A percentile compares a stretch with the other conserved stretches of the same genome.
Conservation (phyloP, 2,113 vertebrate genomes). For the Bubo bubo region DNA sequence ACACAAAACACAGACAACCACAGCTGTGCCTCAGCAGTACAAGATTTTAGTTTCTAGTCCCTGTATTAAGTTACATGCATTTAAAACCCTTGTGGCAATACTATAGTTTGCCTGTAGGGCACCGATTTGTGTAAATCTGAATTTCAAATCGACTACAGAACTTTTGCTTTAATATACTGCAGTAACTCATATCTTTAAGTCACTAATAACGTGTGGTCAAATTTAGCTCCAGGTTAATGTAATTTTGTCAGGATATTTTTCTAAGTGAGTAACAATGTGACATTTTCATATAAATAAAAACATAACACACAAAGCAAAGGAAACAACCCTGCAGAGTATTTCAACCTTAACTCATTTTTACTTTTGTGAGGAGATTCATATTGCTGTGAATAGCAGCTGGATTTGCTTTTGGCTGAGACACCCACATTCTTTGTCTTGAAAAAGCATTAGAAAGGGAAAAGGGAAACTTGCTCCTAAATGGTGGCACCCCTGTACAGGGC, state of each 20-base stretch:
- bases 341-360: neutral
- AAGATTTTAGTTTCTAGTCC: neutral
- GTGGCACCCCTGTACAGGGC: neutral
- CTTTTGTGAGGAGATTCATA: neutral
- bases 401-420: neutral
- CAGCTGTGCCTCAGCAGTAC: neutral
- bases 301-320: accelerated
- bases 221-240: neutral
- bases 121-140: neutral
- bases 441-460: neutral
- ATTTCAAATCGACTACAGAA: neutral
- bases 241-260: neutral
- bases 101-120: neutral
- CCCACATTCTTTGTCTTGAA: too few species aligned
- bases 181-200: neutral
- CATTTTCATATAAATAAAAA: neutral
- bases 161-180: neutral
- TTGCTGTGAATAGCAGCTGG: neutral
- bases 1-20: neutral
- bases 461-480: neutral
- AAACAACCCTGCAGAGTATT: neutral
- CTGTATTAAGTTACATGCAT: neutral
- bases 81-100: neutral
- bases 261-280: neutral
- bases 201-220: neutral